A percentile compares a stretch with the other conserved stretches of the same genome.
Conservation (phyloP, 2,888 invertebrate genomes). For the Acanthosepion pharaonis region DNA sequence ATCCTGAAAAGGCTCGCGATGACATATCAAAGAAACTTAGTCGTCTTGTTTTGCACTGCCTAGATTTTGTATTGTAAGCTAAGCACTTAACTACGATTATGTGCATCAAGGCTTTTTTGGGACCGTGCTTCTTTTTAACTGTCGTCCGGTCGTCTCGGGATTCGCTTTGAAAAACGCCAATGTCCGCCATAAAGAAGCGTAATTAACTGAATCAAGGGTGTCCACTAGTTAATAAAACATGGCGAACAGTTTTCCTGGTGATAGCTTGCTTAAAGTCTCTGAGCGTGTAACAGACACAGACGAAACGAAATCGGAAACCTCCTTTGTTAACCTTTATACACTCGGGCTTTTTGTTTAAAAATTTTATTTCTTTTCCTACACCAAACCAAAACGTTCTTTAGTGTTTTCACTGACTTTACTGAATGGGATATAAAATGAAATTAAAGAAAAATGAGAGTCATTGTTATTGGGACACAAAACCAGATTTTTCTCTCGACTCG, state of each 20-base stretch:
- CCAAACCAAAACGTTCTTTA: not conserved
- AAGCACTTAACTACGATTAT: not conserved
- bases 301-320: not conserved
- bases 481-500: too few relatives aligned
- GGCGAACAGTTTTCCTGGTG: not conserved
- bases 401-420: not conserved
- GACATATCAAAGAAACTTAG: not conserved
- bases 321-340: constrained; percentile 13
- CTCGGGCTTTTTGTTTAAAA: not conserved
- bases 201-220: not conserved
- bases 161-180: not conserved
- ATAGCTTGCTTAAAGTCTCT: not conserved
- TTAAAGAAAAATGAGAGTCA: too few relatives aligned
- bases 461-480: too few relatives aligned
- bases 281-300: constrained; percentile 33
- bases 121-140: not conserved
- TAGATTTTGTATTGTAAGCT: not conserved
- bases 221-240: constrained; percentile 8
- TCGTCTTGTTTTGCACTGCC: not conserved
- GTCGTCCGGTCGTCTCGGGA: not conserved
- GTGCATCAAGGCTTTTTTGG: not conserved
- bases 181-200: not conserved
- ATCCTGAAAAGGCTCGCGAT: too few relatives aligned
- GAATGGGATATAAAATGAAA: not conserved
- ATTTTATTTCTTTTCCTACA: not conserved